Base-by-base conservation (phyloP, 2,888 invertebrate species). In the Trissolcus japonicus region DNA sequence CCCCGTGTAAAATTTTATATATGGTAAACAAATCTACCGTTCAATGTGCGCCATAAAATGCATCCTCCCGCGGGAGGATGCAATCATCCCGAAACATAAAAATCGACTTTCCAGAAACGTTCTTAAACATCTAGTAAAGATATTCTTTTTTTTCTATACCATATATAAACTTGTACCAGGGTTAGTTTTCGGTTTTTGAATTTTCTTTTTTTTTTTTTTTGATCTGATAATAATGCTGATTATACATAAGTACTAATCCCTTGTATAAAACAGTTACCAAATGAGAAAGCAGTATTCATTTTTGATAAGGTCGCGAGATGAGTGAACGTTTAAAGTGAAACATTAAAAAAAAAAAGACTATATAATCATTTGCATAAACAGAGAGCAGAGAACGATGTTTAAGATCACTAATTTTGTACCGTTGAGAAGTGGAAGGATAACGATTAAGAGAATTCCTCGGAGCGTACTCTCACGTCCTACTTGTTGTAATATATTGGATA, bases 391-490 rank as follows among this genome's bases (percentile, higher is more conserved):
- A 61, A 25, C 65, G 53, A 72, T 4, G 61, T 67, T 43, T 53
- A 50, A 67, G 50, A 72, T 65, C 40, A 62, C 74, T 67, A 74
- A 74, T 74, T 74, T 74, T 74, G 61, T 74, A 74, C 67, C 67
- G 67, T 67, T 62, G 66, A 17, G 50, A 62, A 62, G 62, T 67
- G 56, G 57, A 46, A 40, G 19, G 40, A 48, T 43, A 53, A 51
- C 60, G 43, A 73, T 61, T 57, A 59, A 55, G 57, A 67, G 56
- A 40, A 40, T 29, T 67, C 62, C 74, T 74, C 55, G 50, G 55
- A 66, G 56, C 61, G 51, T 62, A 50, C 50, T 66, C 53, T 67
- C 67, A 53, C 74, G 74, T 63, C 67, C 74, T 74, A 74, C 35
- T 57, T 74, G 66, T 61, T 74, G 73, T 74, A 66, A 59, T 59